Evolutionary conservation across 2,113 vertebrate genomes (phyloP).

Genomic region (Diadophis punctatus): DNA sequence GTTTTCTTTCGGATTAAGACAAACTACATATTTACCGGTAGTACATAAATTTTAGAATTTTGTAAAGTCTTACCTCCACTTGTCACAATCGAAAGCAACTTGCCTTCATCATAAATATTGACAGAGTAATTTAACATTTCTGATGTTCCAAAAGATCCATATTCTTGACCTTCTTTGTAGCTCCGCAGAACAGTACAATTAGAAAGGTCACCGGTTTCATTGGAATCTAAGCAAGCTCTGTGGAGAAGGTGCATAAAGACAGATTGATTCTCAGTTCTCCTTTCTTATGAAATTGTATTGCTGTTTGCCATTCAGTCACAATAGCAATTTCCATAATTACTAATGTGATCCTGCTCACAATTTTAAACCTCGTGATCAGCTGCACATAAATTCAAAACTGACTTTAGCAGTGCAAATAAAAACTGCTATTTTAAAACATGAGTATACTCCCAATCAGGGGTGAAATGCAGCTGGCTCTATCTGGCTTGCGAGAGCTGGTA

Average conservation of each 20-base stretch:
- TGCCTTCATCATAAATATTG: conserved; percentile 95
- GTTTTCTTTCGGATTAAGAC: background rate
- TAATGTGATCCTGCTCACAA: background rate
- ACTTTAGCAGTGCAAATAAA: background rate
- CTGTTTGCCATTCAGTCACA: background rate
- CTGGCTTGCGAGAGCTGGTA: too few relatives aligned
- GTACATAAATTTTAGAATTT: background rate
- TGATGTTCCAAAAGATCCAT: conserved; percentile 86
- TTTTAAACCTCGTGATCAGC: background rate
- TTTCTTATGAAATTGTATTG: background rate
- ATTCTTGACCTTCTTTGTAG: conserved; percentile 90
- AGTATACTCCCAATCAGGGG: background rate
- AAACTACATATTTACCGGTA: background rate
- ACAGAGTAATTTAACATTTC: conserved; percentile 98
- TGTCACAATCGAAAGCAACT: conserved; percentile 93
- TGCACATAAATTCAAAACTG: background rate
- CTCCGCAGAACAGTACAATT: conserved; percentile 81
- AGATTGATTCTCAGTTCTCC: background rate
- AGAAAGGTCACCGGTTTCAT: conserved; percentile 84
- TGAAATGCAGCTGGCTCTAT: too few relatives aligned
- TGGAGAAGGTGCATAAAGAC: conserved; percentile 21
- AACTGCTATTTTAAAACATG: background rate
- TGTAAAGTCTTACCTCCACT: conserved; percentile 83
- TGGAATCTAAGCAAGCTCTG: conserved; percentile 92
- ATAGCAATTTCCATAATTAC: background rate